Base-by-base conservation (phyloP, 2,797 vertebrate genomes). In the Sciurus carolinensis region DNA sequence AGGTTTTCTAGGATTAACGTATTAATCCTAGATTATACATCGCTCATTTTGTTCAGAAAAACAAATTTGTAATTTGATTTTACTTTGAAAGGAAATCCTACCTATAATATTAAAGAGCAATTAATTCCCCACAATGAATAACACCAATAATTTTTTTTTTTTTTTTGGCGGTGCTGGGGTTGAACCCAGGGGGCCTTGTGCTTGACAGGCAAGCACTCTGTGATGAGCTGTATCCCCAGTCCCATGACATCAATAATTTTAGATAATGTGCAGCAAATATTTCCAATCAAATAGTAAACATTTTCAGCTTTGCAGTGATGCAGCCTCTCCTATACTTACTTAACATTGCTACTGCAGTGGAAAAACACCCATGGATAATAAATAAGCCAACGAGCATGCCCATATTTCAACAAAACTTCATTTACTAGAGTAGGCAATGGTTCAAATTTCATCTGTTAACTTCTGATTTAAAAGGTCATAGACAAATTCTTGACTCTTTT, bases 11-110 rank as follows among this genome's bases (percentile, higher is more conserved):
- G 6, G 14, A 89, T 54, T 71, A 76, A 77, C 82, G 52, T 42
- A 67, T n/a, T 20, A 72, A 75, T 36, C 18, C 52, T 90, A 82
- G 39, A 64, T 36, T 82, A 72, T 17, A 42, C 62, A 62, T 80
- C 66, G 39, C 42, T 69, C 36, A 75, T 26, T 62, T 90, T 5
- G 44, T 71, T 84, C 10, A 62, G 59, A 26, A 39, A 50, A 69
- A 36, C 7, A 90, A 42, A 36, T 57, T 24, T 54, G 30, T 20
- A 76, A 66, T 67, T 13, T 71, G 62, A 52, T 75, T 54, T 88
- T 57, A 90, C 20, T 62, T 73, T 94, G 66, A 80, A 94, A 85
- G 7, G 8, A 87, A 95, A 84, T 15, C 17, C n/a, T 76, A 20
- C 36, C 24, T 69, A 39, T 26, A 75, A 94, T 75, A 91, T 57